A percentile compares a stretch with the other conserved stretches of the same genome.
Evolutionary conservation across 2,888 invertebrate genomes (phyloP).

Genomic region (Lathronympha strigana): DNA sequence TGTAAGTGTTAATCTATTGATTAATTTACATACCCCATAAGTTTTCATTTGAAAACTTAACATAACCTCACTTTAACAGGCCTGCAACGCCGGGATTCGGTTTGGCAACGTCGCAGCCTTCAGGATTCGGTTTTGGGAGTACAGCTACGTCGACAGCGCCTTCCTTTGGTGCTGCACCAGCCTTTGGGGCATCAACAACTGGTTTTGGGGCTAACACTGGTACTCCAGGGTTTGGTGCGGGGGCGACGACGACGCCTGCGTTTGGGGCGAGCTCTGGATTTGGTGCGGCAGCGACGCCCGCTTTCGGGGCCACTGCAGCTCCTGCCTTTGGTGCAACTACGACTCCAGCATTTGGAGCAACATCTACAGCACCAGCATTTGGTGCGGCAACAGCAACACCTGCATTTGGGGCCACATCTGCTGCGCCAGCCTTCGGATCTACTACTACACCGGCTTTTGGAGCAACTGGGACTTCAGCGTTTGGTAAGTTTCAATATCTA

Average conservation of each 20-base stretch:
- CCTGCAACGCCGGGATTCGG: conserved; percentile 72
- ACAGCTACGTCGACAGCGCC: conserved; percentile 58
- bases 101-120: conserved; percentile 62
- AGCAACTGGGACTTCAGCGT: conserved; percentile 47
- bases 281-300: conserved; percentile 46
- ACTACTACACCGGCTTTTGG: conserved; percentile 55
- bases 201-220: conserved; percentile 51
- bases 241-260: conserved; percentile 53
- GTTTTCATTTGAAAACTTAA: background rate
- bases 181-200: conserved; percentile 42
- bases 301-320: conserved; percentile 52
- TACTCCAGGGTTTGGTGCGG: conserved; percentile 54
- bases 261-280: conserved; percentile 25
- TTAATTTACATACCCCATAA: background rate
- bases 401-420: conserved; percentile 54
- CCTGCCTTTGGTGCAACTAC: conserved; percentile 51
- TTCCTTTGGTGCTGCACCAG: conserved; percentile 47
- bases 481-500: conserved; percentile 46
- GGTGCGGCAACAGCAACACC: conserved; percentile 51
- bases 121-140: conserved; percentile 63
- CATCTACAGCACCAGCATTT: conserved; percentile 50
- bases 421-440: conserved; percentile 52
- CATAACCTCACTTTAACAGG: conserved; percentile 57
- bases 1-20: background rate
- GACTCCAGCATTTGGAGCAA: conserved; percentile 61